Evolutionary conservation across 2,888 invertebrate species (phyloP), one percentile per base, ranked within the genome.

Genomic region (Podabrus alpinus): DNA sequence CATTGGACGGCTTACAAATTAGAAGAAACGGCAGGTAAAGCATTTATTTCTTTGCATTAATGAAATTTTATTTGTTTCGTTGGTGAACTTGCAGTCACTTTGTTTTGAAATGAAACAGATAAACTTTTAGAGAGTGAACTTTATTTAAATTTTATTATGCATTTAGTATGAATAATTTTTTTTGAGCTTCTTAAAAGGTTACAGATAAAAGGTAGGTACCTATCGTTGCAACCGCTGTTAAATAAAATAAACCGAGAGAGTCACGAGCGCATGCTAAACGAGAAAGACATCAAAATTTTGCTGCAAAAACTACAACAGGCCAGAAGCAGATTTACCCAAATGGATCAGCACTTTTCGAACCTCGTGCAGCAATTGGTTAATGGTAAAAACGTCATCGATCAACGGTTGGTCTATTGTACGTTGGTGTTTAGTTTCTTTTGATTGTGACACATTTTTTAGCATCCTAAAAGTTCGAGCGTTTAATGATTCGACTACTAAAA

Each of bases 151-250:
- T 11, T 66, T 67, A n/a, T n/a, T n/a, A 16, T 67, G 29, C 15
- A 19, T 29, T 59, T 21, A 21, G 59, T 24, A 64, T 72, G 45
- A 62, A 62, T 29, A 68, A 68, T 64, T 64, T 69, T 62, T 68
- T 67, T 66, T 76, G 72, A 72, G 72, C 69, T 67, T 75, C 69
- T 75, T 73, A 66, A 80, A 79, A 88, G 87, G 82, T 87, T 86
- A 81, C 87, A 87, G 86, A 85, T 86, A 77, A 86, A 86, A 84
- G 86, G 86, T 81, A 86, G 86, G 84, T 88, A 87, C 84, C 84
- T 83, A 81, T 82, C 81, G 70, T 83, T 88, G 78, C 83, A 81
- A 62, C 86, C 86, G 29, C 80, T 87, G 72, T 82, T 87, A 74
- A 81, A 83, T 80, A 85, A 84, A 82, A 84, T 87, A 72, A 85